These are phyloP conservation scores for Mactromeris polynyma DNA, from an alignment of 2,888 invertebrate genomes.

Conservation along the genomic window DNA sequence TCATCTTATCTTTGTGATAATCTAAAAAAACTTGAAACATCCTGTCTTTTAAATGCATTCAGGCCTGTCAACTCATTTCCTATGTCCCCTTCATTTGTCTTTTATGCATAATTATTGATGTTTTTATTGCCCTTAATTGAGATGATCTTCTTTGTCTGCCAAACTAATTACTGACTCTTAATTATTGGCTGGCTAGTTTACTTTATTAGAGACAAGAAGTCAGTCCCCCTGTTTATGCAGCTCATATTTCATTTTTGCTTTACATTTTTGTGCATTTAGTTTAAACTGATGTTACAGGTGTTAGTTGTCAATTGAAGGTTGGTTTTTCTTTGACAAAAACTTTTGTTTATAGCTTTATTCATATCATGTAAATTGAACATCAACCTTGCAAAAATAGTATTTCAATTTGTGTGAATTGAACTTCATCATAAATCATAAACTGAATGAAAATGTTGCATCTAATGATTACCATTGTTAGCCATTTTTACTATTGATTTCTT, in stretches of 20 bases:
- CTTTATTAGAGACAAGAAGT: neutral
- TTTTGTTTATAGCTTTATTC: neutral
- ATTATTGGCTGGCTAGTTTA: conserved; percentile 3
- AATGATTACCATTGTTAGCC: neutral
- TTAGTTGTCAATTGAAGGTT: neutral
- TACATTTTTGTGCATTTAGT: neutral
- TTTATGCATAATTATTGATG: conserved; percentile 35
- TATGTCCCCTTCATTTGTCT: conserved; percentile 22
- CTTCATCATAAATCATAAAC: neutral
- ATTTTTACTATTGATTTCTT: neutral
- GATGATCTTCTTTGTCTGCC: conserved; percentile 22
- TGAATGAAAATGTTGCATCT: neutral
- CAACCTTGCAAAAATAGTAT: neutral
- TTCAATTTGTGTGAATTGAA: neutral
- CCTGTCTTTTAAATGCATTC: conserved; percentile 38
- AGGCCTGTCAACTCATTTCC: conserved; percentile 37
- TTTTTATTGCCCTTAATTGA: conserved; percentile 37
- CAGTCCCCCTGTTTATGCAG: neutral
- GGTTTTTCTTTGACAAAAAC: neutral
- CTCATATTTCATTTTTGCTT: conserved; percentile 7
- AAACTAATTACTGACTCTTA: conserved; percentile 43
- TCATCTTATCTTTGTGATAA: conserved; percentile 24
- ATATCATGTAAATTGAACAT: neutral
- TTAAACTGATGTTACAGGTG: neutral
- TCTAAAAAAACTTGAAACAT: conserved; percentile 36